Base-by-base conservation (phyloP, 2,888 invertebrate genomes). In the Megalurothrips usitatus region DNA sequence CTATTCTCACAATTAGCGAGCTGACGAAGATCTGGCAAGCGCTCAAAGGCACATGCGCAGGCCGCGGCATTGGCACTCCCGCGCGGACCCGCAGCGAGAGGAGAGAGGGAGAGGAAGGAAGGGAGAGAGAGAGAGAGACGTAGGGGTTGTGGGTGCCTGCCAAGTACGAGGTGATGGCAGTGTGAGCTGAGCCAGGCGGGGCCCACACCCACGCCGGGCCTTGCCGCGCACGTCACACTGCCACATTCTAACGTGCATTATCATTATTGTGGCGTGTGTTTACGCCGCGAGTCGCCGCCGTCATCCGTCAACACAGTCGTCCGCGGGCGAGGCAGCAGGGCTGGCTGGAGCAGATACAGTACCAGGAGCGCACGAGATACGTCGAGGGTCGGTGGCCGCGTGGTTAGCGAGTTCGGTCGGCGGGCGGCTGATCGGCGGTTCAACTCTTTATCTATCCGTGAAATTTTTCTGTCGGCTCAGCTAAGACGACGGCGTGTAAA, bases 61-160 rank as follows among this genome's bases (percentile, higher is more conserved):
- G 34, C 34, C 17, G 58, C 19, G 58, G 58, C 19, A 58, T 58
- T 58, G 34, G 34, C 34, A 43, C 34, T 43, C 34, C 34, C 34
- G 34, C 6, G 17, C 58, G 58, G 17, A 58, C 19, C 19, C n/a
- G 58, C 58, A 17, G 17, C n/a, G 1, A n/a, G 52, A 49, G 58
- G 11, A 52, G 58, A 52, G 58, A 8, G 63, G 26, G 63, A 34
- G 80, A 1, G 80, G 34, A 34, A 28, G 63, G 34, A 63, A 6
- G 63, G 9, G 49, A 23, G 63, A 58, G 63, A 34, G 80, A 23
- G 80, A 14, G 14, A 34, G 28, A 23, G 80, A 49, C 19, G 43
- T 79, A 52, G 52, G 48, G 80, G 78, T 19, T 68, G 80, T 47
- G 43, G 47, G 63, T 63, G 79, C 34, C 34, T 26, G 79, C 80